Evolutionary conservation across 1,140 invertebrate genomes (phyloP).

Genomic region (Archegozetes longisetosus): DNA sequence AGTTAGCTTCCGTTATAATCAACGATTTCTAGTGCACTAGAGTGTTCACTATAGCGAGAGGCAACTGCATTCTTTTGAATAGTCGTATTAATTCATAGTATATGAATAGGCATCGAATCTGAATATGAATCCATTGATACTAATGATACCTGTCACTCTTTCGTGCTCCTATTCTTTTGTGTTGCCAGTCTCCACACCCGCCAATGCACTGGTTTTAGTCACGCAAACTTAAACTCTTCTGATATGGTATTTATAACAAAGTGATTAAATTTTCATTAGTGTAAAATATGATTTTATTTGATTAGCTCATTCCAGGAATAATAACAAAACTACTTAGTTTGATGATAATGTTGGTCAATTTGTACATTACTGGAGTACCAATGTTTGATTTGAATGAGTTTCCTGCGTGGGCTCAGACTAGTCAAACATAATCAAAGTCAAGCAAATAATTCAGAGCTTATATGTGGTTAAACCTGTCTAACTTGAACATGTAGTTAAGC

Average conservation of each 20-base stretch:
- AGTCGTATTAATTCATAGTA: too few relatives aligned
- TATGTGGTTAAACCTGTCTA: too few relatives aligned
- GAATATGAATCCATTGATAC: slow-evolving; percentile 33
- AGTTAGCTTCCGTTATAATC: too few relatives aligned
- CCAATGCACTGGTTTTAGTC: slow-evolving; percentile 38
- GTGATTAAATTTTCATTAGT: not conserved
- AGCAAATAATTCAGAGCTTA: too few relatives aligned
- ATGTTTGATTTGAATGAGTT: slow-evolving; percentile 14
- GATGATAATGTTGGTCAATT: slow-evolving; percentile 9
- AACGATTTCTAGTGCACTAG: too few relatives aligned
- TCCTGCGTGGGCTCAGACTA: slow-evolving; percentile 1
- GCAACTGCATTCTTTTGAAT: too few relatives aligned
- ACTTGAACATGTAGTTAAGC: too few relatives aligned
- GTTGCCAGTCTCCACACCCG: slow-evolving; percentile 38
- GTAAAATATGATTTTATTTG: not conserved
- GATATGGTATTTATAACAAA: slow-evolving; percentile 28
- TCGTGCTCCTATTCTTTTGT: slow-evolving; percentile 38
- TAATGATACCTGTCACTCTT: slow-evolving; percentile 34
- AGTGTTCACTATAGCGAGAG: too few relatives aligned
- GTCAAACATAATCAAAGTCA: too few relatives aligned
- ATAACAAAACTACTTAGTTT: slow-evolving; percentile 10
- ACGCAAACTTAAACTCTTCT: slow-evolving; percentile 27
- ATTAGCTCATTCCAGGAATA: slow-evolving; percentile 2
- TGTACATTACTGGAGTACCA: slow-evolving; percentile 5
- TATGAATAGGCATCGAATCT: slow-evolving; percentile 24